Evolutionary conservation across 2,888 invertebrate species (phyloP).

Genomic region (Drosophila macrospina): DNA sequence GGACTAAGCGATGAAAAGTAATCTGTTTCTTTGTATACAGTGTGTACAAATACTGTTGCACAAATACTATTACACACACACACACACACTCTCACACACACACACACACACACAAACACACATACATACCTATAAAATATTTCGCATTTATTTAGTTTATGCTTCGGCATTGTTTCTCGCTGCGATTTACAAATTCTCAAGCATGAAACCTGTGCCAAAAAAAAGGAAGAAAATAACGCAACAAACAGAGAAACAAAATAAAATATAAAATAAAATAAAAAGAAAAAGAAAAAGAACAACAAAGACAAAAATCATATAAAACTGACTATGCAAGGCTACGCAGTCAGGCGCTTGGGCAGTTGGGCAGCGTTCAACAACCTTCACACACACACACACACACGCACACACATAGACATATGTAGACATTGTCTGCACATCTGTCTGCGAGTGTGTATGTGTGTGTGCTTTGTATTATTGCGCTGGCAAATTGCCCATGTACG

Average conservation of each 20-base stretch:
- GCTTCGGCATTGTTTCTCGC: conserved; percentile 77
- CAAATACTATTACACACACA: neutral
- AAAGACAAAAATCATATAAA: conserved; percentile 22
- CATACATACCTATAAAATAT: conserved; percentile 67
- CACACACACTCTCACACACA: conserved; percentile 15
- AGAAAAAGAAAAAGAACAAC: conserved; percentile 2
- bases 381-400: conserved; percentile 33
- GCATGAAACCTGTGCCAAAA: conserved; percentile 76
- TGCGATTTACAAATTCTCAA: conserved; percentile 81
- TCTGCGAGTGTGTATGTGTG: conserved; percentile 32
- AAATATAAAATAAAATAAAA: conserved; percentile 10
- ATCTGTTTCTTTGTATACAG: conserved; percentile 62
- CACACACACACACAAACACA: conserved; percentile 6
- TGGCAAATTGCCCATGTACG: conserved; percentile 83
- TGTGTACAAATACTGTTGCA: conserved; percentile 15
- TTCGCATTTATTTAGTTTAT: conserved; percentile 81
- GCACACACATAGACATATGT: conserved; percentile 12
- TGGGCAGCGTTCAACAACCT: conserved; percentile 65
- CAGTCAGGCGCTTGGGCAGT: conserved; percentile 53
- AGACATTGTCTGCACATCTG: conserved; percentile 41
- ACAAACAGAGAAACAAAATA: conserved; percentile 12
- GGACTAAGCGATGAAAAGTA: conserved; percentile 78
- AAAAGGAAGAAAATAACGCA: conserved; percentile 6
- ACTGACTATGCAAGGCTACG: conserved; percentile 39
- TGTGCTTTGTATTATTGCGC: conserved; percentile 72